Base-by-base conservation (phyloP, 2,888 invertebrate species). In the Lasioglossum figueresi region DNA sequence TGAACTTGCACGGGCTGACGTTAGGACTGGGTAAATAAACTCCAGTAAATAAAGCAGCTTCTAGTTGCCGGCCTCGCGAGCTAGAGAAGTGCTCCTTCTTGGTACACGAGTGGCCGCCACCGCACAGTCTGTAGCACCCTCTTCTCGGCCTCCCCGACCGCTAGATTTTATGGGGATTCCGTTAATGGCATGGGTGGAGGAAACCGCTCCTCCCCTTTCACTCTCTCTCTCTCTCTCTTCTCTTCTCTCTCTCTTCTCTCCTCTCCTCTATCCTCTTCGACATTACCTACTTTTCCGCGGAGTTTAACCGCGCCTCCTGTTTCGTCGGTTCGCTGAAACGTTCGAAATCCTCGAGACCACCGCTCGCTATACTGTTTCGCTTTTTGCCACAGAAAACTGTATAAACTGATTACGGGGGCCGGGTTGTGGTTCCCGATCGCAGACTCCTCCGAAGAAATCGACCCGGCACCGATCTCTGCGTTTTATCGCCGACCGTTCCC, bases 121-220 rank as follows among this genome's bases (percentile, higher is more conserved):
- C 74, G 83, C 40, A 78, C 84, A 85, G 86, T 86, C 83, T 82
- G 80, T 72, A 84, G 80, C 85, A 79, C 82, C 87, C 89, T 86
- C 82, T 84, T 81, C 84, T 79, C 73, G 79, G 79, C 84, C 82
- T 83, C 88, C 85, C 79, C 56, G 77, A 83, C 85, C 88, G 77
- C 68, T 82, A 88, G 88, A 91, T 91, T 92, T 92, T 92, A 91
- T 90, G 88, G 91, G 88, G 90, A 89, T 91, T 88, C 89, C 87
- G 83, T 91, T 93, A 93, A 93, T 93, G 92, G 92, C 86, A 90
- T 88, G 86, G 91, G 89, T 87, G 89, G 88, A 86, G 88, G 85
- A 71, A 84, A 73, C 52, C 4, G 66, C 71, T 71, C 86, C 81
- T 75, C 63, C 77, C 16, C 31, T 5, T 14, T 16, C 6, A 0